phyloP scores from a whole-genome alignment of 1,140 invertebrate species.

The Laupala kohalensis region DNA sequence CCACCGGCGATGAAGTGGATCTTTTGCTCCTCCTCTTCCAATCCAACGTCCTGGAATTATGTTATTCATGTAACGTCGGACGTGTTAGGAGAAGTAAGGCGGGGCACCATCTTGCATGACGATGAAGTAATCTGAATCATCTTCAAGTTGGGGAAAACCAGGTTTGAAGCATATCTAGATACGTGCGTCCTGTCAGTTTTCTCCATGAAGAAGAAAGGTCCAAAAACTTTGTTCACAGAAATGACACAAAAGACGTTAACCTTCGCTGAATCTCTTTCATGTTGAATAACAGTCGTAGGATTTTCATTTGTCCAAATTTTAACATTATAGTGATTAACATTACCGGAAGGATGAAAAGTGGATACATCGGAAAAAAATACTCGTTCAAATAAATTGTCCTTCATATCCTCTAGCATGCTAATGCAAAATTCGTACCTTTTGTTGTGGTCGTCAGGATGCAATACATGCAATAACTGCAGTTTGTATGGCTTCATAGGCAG shows the following conservation, averaged over 20 bases:
- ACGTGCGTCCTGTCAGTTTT: neutral
- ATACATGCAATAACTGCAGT: too few species aligned
- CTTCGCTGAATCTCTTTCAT: constrained; percentile 3
- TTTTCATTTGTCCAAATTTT: constrained; percentile 5
- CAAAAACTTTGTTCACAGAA: constrained; percentile 6
- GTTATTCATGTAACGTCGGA: constrained; percentile 4
- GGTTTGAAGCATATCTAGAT: constrained; percentile 12
- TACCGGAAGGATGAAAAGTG: neutral
- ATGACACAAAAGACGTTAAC: neutral
- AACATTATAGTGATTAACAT: neutral
- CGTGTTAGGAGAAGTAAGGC: constrained; percentile 4
- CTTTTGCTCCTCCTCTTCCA: constrained; percentile 1
- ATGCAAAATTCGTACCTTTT: neutral
- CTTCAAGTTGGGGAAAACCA: constrained; percentile 10
- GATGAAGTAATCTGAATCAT: constrained; percentile 7
- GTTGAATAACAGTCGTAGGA: neutral
- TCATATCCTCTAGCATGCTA: neutral
- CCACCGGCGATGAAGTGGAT: constrained; percentile 13
- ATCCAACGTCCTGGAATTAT: constrained; percentile 13
- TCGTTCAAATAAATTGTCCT: neutral
- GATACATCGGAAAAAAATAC: neutral
- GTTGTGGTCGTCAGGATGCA: neutral
- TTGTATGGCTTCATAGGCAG: too few species aligned
- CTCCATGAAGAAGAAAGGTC: constrained; percentile 1
- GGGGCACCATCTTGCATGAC: constrained; percentile 10